Evolutionary conservation across 2,888 invertebrate genomes (phyloP).

Genomic region (Ophion costatus): DNA sequence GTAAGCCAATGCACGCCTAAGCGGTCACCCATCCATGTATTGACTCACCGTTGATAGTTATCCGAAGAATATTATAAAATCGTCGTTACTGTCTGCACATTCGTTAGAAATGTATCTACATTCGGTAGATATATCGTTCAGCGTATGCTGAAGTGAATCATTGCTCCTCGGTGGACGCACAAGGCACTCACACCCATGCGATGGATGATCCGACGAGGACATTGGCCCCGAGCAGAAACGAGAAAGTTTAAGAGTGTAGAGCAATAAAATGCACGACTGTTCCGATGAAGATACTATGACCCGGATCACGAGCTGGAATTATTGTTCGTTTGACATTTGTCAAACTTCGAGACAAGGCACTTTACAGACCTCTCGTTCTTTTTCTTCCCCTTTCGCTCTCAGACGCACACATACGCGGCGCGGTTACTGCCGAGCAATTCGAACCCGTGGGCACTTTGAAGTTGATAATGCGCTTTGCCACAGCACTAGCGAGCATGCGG

Average conservation of each 20-base stretch:
- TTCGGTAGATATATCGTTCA: too few species aligned
- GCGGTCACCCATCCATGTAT: too few species aligned
- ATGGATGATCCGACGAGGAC: constrained; percentile 1
- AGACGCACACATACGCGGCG: too few species aligned
- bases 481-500: constrained; percentile 46
- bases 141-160: too few species aligned
- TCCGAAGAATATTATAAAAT: too few species aligned
- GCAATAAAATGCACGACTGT: constrained; percentile 11
- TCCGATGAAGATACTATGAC: constrained; percentile 24
- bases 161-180: too few species aligned
- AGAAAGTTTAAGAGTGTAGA: constrained; percentile 1
- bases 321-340: constrained; percentile 52
- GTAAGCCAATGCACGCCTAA: too few species aligned
- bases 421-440: constrained; percentile 33
- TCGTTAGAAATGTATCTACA: too few species aligned
- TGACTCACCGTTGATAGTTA: too few species aligned
- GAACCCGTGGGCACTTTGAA: constrained; percentile 45
- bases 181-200: too few species aligned
- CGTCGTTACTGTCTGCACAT: too few species aligned
- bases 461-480: constrained; percentile 47
- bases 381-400: constrained; percentile 1
- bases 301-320: constrained; percentile 41
- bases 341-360: constrained; percentile 26
- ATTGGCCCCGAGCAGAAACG: constrained; percentile 12
- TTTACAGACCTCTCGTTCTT: constrained; percentile 12